phyloP scores from a whole-genome alignment of 2,113 vertebrate species.

The Natator depressus region DNA sequence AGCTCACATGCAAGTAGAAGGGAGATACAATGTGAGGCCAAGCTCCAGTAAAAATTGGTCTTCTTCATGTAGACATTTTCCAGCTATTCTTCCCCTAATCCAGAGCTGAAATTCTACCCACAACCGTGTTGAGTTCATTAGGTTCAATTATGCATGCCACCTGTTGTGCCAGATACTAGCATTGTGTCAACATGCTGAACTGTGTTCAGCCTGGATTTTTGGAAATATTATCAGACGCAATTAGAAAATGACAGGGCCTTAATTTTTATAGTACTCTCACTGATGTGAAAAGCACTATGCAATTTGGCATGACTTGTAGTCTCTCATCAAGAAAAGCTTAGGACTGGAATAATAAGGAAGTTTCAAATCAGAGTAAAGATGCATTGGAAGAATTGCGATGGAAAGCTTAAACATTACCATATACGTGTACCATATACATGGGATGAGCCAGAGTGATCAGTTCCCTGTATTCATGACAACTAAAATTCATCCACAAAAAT shows the following conservation, averaged over 20 bases:
- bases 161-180: not conserved
- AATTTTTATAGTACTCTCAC: not conserved
- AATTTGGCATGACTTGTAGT: not conserved
- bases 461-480: not conserved
- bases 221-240: not conserved
- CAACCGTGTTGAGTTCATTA: rapidly evolving
- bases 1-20: conserved; percentile 19
- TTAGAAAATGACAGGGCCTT: not conserved
- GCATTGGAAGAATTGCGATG: not conserved
- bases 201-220: not conserved
- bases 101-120: not conserved
- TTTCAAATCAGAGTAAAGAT: not conserved
- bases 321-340: conserved; percentile 24
- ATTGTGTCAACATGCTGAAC: not conserved
- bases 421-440: not conserved
- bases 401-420: not conserved
- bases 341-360: conserved; percentile 17
- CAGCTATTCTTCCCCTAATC: not conserved
- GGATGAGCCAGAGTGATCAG: not conserved
- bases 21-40: conserved; percentile 24
- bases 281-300: rapidly evolving
- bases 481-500: not conserved
- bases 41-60: conserved; percentile 33
- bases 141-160: not conserved
- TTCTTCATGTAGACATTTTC: conserved; percentile 45